Evolutionary conservation across 2,888 invertebrate species (phyloP), one percentile per base, ranked within the genome.

Genomic region (Teinopalpus imperialis): DNA sequence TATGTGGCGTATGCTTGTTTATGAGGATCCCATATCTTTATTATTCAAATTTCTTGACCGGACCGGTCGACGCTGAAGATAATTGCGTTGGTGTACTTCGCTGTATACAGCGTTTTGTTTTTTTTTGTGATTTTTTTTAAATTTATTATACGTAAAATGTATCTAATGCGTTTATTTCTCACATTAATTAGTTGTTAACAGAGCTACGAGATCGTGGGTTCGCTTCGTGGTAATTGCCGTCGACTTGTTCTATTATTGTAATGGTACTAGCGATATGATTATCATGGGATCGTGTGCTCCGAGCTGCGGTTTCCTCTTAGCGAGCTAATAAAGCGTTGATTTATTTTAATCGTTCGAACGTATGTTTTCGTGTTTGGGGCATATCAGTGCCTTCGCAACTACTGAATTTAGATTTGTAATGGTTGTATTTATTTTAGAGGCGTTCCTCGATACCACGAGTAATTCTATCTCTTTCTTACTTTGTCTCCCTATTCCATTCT

Each of bases 1-100:
- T 76, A 81, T 76, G 85, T 87, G 81, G 77, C 73, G 70, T 87
- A 83, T 83, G 83, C 75, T 78, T 74, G 77, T 85, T 83, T 82
- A 81, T 77, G 69, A 68, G 59, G 59, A 66, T 63, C 56, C 68
- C 71, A 61, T 83, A 83, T 85, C 81, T 85, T 79, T 83, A 81
- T 81, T 81, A 81, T 80, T 75, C 59, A 71, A 77, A 76, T 78
- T 65, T 72, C 59, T 63, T 54, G 54, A 24, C 36, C 40, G 55
- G 69, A 80, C 83, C 82, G 81, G 83, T 81, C 69, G 53, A 35
- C 52, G 54, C 69, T 65, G 53, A 57, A 68, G 63, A 73, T 82
- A 78, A 81, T 81, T 81, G 78, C 80, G 75, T 63, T 52, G 59
- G 66, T 55, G 57, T 57, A 58, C 56, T 57, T 55, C 43, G 43